These are phyloP conservation scores for Tupaia tana DNA, from an alignment of 2,113 vertebrate genomes.

Conservation along the genomic window DNA sequence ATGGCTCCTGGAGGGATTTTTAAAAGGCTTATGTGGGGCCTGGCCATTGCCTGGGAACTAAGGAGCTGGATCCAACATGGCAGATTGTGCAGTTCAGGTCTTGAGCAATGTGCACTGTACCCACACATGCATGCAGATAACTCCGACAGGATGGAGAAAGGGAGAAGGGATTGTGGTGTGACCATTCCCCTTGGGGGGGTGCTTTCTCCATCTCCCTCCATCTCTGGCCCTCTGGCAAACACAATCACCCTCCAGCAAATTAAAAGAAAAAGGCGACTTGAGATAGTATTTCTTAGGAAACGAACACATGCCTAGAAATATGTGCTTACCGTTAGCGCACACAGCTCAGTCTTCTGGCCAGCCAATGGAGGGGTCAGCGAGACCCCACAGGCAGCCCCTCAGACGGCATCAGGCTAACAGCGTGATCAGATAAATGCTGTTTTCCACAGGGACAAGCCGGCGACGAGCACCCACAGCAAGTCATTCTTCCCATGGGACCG, in stretches of 20 bases:
- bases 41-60: no score
- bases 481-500: not conserved
- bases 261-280: not conserved
- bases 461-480: not conserved
- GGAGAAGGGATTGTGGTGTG: no score
- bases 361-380: not conserved
- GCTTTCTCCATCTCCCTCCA: no score
- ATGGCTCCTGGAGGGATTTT: slow-evolving; percentile 22
- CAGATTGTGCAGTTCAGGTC: no score
- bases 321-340: not conserved
- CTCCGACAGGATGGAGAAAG: no score
- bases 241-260: no score
- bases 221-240: no score
- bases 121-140: no score
- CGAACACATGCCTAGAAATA: not conserved
- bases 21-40: not conserved
- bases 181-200: no score
- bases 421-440: not conserved
- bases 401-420: not conserved
- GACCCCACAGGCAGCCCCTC: not conserved
- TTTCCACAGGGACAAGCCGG: not conserved
- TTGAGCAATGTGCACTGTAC: no score
- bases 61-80: no score
- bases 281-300: slow-evolving; percentile 31
- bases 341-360: not conserved